Conservation (phyloP, 2,113 vertebrate species). For the Hemichromis elongatus region DNA sequence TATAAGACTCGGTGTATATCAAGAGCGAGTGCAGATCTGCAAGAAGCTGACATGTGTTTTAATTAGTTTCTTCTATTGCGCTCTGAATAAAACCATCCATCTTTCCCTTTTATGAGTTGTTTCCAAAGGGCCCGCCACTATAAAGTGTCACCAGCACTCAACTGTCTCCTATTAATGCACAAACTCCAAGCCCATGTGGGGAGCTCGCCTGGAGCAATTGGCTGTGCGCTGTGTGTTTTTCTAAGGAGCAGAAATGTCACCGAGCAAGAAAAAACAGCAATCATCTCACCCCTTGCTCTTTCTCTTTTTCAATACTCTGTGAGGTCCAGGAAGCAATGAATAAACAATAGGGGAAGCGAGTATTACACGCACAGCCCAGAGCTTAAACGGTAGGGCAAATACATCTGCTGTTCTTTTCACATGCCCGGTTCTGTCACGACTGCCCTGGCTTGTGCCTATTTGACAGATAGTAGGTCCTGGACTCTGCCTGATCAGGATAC, state of each 20-base stretch:
- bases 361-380: conserved; percentile 18
- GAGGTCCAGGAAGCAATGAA: conserved; percentile 26
- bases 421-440: not conserved
- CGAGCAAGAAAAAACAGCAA: conserved; percentile 23
- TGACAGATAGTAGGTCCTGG: conserved; percentile 53
- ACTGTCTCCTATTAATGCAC: conserved; percentile 33
- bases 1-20: not conserved
- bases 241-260: conserved; percentile 51
- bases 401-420: not conserved
- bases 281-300: not conserved
- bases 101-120: conserved; percentile 13
- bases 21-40: not conserved
- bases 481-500: conserved; percentile 16
- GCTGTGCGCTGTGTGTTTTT: conserved; percentile 10
- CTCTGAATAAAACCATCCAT: conserved; percentile 9
- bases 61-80: not conserved
- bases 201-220: conserved; percentile 7
- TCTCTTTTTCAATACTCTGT: conserved; percentile 4
- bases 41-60: not conserved
- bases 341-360: conserved; percentile 22
- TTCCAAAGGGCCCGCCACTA: not conserved
- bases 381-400: conserved; percentile 9
- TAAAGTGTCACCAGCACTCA: conserved; percentile 16
- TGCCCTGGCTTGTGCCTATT: not conserved
- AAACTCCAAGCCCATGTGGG: not conserved